These are phyloP conservation scores for Tetranychus cinnabarinus DNA, from an alignment of 1,140 invertebrate species.

Conservation along the genomic window DNA sequence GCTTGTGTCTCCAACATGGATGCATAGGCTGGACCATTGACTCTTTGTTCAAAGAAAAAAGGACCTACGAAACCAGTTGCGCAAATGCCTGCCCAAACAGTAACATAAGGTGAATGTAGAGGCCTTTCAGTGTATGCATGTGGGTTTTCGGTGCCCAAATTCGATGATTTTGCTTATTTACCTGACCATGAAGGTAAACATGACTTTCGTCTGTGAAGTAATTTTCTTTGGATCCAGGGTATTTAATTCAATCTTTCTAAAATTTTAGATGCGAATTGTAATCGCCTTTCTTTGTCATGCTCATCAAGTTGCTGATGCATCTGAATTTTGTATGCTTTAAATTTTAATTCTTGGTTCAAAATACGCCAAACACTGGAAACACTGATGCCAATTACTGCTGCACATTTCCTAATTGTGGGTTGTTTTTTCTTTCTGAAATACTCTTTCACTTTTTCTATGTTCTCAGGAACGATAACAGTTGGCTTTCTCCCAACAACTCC, in stretches of 20 bases:
- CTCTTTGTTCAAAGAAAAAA: no score
- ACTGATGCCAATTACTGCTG: background rate
- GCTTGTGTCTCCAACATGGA: no score
- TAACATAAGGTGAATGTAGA: no score
- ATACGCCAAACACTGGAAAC: background rate
- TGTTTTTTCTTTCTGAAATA: background rate
- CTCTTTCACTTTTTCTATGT: background rate
- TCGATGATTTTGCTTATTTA: no score
- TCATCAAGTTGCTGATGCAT: background rate
- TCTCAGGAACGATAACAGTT: background rate
- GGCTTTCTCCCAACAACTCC: background rate
- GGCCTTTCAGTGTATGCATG: no score
- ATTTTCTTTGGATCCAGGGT: background rate
- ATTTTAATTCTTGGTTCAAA: background rate
- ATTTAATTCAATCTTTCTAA: background rate
- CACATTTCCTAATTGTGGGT: background rate
- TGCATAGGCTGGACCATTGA: no score
- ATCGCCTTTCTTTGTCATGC: background rate
- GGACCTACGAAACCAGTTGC: background rate
- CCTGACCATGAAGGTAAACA: slow-evolving; percentile 3
- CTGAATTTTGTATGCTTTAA: slow-evolving; percentile 5
- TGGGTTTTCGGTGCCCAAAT: no score
- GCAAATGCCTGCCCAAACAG: no score
- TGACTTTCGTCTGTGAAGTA: slow-evolving; percentile 6
- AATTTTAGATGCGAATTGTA: slow-evolving; percentile 1